A percentile compares a stretch with the other conserved stretches of the same genome.
Conservation (phyloP, 1,140 invertebrate genomes). For the Aricia agestis region DNA sequence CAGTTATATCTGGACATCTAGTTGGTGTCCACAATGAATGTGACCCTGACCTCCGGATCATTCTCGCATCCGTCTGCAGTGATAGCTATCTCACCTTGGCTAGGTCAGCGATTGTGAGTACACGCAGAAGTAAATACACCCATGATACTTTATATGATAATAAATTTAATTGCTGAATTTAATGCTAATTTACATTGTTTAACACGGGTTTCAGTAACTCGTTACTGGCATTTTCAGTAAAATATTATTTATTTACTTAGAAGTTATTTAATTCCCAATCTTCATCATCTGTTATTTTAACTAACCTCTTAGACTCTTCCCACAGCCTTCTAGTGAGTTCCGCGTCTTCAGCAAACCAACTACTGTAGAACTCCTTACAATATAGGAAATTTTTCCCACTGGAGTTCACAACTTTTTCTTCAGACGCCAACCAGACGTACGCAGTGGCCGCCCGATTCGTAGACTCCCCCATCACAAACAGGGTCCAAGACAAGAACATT, state of each 20-base stretch:
- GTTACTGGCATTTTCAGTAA: too few species aligned
- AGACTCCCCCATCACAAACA: conserved; percentile 58
- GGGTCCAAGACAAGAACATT: conserved; percentile 39
- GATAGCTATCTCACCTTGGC: not conserved
- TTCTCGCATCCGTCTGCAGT: not conserved
- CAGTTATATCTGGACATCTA: not conserved
- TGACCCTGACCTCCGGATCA: not conserved
- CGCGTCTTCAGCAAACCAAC: conserved; percentile 39
- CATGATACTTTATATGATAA: too few species aligned
- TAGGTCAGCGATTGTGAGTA: not conserved
- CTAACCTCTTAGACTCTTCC: conserved; percentile 38
- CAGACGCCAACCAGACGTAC: conserved; percentile 81
- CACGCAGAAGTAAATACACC: too few species aligned
- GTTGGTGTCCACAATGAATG: not conserved
- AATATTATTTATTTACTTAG: not conserved
- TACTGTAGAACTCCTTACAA: conserved; percentile 58
- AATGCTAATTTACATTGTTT: too few species aligned
- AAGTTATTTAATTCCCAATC: conserved; percentile 31
- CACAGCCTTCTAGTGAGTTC: conserved; percentile 36
- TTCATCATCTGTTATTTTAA: conserved; percentile 36
- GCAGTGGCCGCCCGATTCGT: conserved; percentile 82
- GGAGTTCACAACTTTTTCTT: conserved; percentile 76
- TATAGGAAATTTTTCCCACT: conserved; percentile 78
- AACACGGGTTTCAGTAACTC: too few species aligned
- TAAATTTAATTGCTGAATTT: too few species aligned